Base-by-base conservation (phyloP, 2,888 invertebrate genomes). In the Fragum fragum region DNA sequence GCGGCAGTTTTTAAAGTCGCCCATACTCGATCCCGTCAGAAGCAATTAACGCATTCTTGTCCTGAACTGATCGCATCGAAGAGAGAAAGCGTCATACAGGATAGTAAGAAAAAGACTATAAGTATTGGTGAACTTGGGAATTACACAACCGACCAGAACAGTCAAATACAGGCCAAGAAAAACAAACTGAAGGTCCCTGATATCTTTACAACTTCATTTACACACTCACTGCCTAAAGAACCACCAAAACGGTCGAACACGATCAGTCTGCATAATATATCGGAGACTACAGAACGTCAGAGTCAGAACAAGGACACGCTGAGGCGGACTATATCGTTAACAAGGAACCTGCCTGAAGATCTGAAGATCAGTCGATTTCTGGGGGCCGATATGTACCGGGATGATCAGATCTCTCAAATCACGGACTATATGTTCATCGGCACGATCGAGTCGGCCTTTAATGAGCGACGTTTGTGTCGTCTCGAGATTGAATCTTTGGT, bases 401-500 rank as follows among this genome's bases (percentile, higher is more conserved):
- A 88, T 79, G 89, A 88, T 1, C 77, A 83, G 42, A 76, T 89
- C 7, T 87, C 88, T 7, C 87, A 88, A 53, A 81, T 93, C n/a
- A 81, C 91, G 18, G 92, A 93, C 32, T 93, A 91, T 77, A 76
- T 95, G 52, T 95, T 92, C 87, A 88, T 95, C 26, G 95, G 95
- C 6, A 94, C 94, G 70, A 90, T 95, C 18, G 94, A 95, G 76
- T 92, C 95, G 0, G 94, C 94, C 1, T 93, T 93, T 83, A 94
- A 95, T 85, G 94, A 94, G 78, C 93, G 93, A 16, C 88, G 95
- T 14, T 89, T 95, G 23, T 95, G 95, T 87, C 93, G 94, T 21
- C 88, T 95, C 23, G 91, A 93, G 72, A 94, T 95, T 71, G 94
- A 94, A 76, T 93, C 94, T 29, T 88, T 95, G n/a, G 92, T 95